Conservation (phyloP, 2,888 invertebrate genomes). For the Melolontha melolontha region DNA sequence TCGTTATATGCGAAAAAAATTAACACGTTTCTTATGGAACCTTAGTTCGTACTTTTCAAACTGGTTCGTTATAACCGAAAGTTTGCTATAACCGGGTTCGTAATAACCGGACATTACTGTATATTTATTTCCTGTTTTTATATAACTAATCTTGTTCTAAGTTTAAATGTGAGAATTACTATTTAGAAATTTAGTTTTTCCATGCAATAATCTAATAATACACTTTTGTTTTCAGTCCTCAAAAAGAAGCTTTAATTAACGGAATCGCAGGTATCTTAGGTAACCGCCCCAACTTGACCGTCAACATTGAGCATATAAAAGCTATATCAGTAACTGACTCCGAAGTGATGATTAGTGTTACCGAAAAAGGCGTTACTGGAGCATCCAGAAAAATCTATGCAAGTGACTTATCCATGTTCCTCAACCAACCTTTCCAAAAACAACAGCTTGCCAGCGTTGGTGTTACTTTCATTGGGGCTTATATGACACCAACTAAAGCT, state of each 20-base stretch:
- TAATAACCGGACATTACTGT: too few relatives aligned
- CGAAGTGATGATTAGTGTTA: constrained; percentile 78
- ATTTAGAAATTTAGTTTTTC: too few relatives aligned
- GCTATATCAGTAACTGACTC: constrained; percentile 83
- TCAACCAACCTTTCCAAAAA: constrained; percentile 78
- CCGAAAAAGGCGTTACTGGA: constrained; percentile 77
- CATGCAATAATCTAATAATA: too few relatives aligned
- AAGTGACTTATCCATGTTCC: constrained; percentile 76
- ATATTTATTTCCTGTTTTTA: too few relatives aligned
- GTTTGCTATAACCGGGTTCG: too few relatives aligned
- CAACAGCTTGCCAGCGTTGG: constrained; percentile 80
- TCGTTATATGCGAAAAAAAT: too few relatives aligned
- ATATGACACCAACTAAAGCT: constrained; percentile 81
- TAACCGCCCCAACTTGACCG: constrained; percentile 84
- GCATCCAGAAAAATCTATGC: constrained; percentile 79
- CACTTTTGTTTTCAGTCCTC: constrained; percentile 56
- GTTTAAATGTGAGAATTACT: too few relatives aligned
- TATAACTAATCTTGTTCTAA: too few relatives aligned
- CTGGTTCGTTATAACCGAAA: too few relatives aligned
- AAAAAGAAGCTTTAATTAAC: constrained; percentile 77
- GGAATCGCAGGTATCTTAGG: constrained; percentile 80
- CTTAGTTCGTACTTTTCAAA: too few relatives aligned
- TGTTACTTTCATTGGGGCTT: constrained; percentile 77
- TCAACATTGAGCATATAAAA: constrained; percentile 83
- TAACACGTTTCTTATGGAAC: too few relatives aligned